Base-by-base conservation (phyloP, 2,797 vertebrate species). In the Atherinosoma microstoma region DNA sequence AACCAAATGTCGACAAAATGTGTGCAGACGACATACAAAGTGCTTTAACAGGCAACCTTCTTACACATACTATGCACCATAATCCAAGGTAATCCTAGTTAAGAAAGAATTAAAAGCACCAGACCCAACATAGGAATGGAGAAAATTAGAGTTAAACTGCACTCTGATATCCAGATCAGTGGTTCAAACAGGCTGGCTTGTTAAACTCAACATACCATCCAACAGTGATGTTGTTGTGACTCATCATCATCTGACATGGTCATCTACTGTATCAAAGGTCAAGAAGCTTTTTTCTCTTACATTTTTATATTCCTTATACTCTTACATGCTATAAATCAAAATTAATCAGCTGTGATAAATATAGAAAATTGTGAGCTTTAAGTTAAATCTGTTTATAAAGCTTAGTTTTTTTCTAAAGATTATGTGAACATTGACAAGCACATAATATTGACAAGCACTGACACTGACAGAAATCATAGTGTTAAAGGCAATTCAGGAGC, bases 71-170 rank as follows among this genome's bases (percentile, higher is more conserved):
- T 47, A 62, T 73, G 54, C 38, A 63, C 58, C 76, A 54, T 76
- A 67, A 73, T 42, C 29, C 34, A 58, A 1, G 0, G 30, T 90
- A 88, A 92, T 90, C 86, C 71, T 27, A 35, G 20, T 75, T 84
- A 32, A 32, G 6, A 4, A 32, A 32, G 3, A 32, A 32, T 6
- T 32, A 32, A 49, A 10, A 45, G 80, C 59, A 85, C 7, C 6
- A 89, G 87, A 24, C 58, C 30, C 13, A 4, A 57, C 65, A 45
- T 24, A 22, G 64, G 87, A 81, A 86, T 60, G 5, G 59, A 73
- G 67, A 79, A 75, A 58, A 84, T 76, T 60, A 29, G 32, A 78
- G 71, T 56, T 85, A 56, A 80, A 40, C 16, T 22, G 11, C 15
- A 30, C 45, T 45, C 27, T 7, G 29, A 24, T n/a, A 3, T 5